These are phyloP conservation scores for Butorides virescens DNA, from an alignment of 2,113 vertebrate genomes.

Conservation along the genomic window DNA sequence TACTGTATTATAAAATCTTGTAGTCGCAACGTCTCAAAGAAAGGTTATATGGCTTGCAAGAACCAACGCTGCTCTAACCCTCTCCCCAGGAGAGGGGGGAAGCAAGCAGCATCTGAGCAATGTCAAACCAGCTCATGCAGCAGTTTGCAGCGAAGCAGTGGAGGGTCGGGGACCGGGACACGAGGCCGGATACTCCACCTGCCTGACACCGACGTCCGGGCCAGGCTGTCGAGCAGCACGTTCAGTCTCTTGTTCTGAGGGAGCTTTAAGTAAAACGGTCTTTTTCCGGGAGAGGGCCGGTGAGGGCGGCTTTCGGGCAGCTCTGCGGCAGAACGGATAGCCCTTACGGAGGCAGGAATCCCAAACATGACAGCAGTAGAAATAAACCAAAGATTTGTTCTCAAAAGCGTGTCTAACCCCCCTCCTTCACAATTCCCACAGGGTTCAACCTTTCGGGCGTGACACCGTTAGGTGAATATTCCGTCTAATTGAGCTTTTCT, in stretches of 20 bases:
- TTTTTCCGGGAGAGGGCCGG: not conserved
- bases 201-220: not conserved
- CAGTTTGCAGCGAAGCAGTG: not conserved
- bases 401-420: not conserved
- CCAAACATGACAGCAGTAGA: not conserved
- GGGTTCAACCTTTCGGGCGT: not conserved
- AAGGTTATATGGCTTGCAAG: slow-evolving; percentile 53
- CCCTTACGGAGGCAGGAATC: not conserved
- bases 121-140: slow-evolving; percentile 9
- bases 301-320: not conserved
- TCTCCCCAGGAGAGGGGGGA: slow-evolving; percentile 45
- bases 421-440: not conserved
- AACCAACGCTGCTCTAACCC: slow-evolving; percentile 13
- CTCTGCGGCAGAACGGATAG: not conserved
- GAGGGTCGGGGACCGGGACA: not conserved
- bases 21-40: not conserved
- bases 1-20: not conserved
- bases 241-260: not conserved
- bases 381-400: not conserved
- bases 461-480: accelerated
- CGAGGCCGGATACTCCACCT: not conserved
- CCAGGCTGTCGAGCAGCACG: not conserved
- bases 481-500: not conserved
- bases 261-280: not conserved
- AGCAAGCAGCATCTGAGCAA: not conserved